Base-by-base conservation (phyloP, 2,888 invertebrate species). In the Yponomeuta cagnagella region DNA sequence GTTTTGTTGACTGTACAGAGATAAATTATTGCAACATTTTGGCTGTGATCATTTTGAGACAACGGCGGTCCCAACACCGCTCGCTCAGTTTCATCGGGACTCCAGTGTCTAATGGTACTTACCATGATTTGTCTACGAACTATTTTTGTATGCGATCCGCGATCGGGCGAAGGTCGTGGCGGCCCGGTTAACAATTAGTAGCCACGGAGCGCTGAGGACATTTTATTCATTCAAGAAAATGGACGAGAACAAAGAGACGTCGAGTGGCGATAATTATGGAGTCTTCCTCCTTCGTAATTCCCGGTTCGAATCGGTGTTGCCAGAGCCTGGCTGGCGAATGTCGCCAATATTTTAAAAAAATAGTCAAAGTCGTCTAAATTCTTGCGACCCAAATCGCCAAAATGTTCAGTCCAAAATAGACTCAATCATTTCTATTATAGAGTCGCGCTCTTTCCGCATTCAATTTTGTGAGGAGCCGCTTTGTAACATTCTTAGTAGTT, bases 61-160 rank as follows among this genome's bases (percentile, higher is more conserved):
- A 58, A 15, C 52, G 3, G 15, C 3, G 3, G 12, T 58, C 3
- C 15, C 1, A 2, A 12, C 52, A 58, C 3, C 15, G 52, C 15
- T 15, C 52, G 15, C 4, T 15, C 52, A 15, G 52, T 58, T 2
- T 58, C 82, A 71, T 69, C 5, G 43, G 63, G 31, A 12, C 15
- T 15, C 3, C 52, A 58, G 15, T 15, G 15, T 58, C 52, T 15
- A 15, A 12, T 15, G 52, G 15, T 12, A 58, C 12, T 58, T 58
- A 58, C 52, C 15, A 58, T 58, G 52, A 58, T 58, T 58, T 58
- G 15, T 58, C 52, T 58, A 15, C 52, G 12, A 58, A 58, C 52
- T 58, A 58, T 58, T 58, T 69, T 70, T n/a, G 15, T 5, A 70
- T 68, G 33, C 68, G 33, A 68, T 68, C 68, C 12, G 43, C 68